Evolutionary conservation across 37 sponge, comb jelly and placozoan species (phyloP).

Genomic region (Chondrilla cf. caribensis): DNA sequence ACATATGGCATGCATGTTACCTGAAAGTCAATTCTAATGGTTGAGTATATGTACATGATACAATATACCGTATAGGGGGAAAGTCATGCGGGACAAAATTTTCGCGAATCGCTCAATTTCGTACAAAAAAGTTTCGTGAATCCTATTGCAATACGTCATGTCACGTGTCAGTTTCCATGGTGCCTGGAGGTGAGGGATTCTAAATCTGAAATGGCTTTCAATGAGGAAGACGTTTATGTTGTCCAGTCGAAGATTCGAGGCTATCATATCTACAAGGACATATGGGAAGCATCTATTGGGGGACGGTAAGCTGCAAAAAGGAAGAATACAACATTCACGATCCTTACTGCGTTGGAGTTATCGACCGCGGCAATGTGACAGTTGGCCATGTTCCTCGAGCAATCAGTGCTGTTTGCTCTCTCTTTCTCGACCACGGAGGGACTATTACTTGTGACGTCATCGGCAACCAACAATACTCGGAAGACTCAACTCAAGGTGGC

Average conservation of each 20-base stretch:
- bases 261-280: slow-evolving; percentile 9
- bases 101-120: not conserved
- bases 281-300: slow-evolving; percentile 17
- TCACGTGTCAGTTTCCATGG: too few relatives aligned
- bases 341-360: slow-evolving; percentile 39
- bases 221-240: not conserved
- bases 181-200: too few relatives aligned
- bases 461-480: slow-evolving; percentile 5
- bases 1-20: too few relatives aligned
- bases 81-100: slow-evolving; percentile 11
- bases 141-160: too few relatives aligned
- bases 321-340: slow-evolving; percentile 26
- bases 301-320: slow-evolving; percentile 9
- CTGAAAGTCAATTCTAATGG: too few relatives aligned
- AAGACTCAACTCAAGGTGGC: slow-evolving; percentile 46
- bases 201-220: slow-evolving; percentile 9
- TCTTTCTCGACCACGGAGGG: slow-evolving; percentile 27
- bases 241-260: slow-evolving; percentile 2
- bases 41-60: too few relatives aligned
- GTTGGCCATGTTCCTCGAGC: slow-evolving; percentile 48
- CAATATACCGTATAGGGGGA: slow-evolving; percentile 10
- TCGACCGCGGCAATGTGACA: not conserved
- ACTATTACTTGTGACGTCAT: slow-evolving; percentile 23
- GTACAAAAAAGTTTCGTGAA: not conserved
- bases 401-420: slow-evolving; percentile 29